Evolutionary conservation across 2,888 invertebrate genomes (phyloP), one percentile per base, ranked within the genome.

Genomic region (Amphipyra tragopoginis): DNA sequence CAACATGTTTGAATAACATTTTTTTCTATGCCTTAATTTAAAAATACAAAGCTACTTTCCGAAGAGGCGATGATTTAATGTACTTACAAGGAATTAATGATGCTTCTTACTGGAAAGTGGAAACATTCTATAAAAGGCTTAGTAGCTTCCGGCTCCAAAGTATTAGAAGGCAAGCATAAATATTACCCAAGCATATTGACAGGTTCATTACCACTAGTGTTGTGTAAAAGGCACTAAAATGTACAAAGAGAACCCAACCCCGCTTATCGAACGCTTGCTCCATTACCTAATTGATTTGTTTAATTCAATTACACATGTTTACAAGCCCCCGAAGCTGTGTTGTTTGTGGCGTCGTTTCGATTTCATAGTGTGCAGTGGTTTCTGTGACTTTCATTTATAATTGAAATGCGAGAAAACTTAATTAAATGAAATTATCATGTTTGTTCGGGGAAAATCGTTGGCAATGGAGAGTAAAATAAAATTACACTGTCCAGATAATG

Each of bases 221-320:
- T 14, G 52, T 61, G 61, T 61, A 33, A 45, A 59, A 61, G 50
- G 29, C 75, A 56, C 44, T 54, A 49, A 33, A 54, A 47, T 65
- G 49, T 77, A 74, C 67, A 74, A 64, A 64, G 50, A 34, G 11
- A 56, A 42, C 36, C 21, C 43, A 42, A 36, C 44, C 48, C 29
- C 7, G 48, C 38, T 61, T 45, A 57, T 59, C 47, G 72, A 53
- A 53, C 55, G 57, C 38, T 55, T 62, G 57, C 68, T 63, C 56
- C 56, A 63, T 66, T 58, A 61, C 52, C 50, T 67, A 64, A 59
- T 65, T 63, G 58, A 63, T 59, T 72, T 65, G 75, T 70, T 74
- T 63, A 67, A 64, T 53, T 61, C 47, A 45, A 68, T 67, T 70
- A 63, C 53, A 60, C 45, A 50, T 59, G 63, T 75, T 65, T 54